Conservation (phyloP, 92 coral and sea anemone species). For the Parazoanthus atlanticus region DNA sequence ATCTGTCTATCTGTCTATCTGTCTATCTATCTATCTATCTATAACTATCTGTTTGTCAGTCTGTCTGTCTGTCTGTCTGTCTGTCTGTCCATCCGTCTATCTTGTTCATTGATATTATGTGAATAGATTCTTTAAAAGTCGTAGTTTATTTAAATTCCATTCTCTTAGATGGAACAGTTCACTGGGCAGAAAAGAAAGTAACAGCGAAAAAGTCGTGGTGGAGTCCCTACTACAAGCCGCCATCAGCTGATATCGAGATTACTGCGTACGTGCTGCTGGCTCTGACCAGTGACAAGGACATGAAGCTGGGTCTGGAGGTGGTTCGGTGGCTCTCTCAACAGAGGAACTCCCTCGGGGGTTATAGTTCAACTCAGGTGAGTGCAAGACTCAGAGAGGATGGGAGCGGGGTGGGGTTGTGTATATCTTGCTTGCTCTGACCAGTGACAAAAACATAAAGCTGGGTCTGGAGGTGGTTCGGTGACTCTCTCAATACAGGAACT, state of each 20-base stretch:
- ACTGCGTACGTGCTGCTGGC: slow-evolving; percentile 89
- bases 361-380: slow-evolving; percentile 88
- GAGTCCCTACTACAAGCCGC: slow-evolving; percentile 92
- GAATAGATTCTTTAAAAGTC: no score
- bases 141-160: neutral
- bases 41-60: neutral
- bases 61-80: neutral
- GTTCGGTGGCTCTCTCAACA: slow-evolving; percentile 93
- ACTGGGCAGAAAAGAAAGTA: slow-evolving; percentile 74
- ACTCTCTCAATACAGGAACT: slow-evolving; percentile 77
- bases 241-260: slow-evolving; percentile 96
- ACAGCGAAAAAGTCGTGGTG: slow-evolving; percentile 48
- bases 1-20: neutral
- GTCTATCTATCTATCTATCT: neutral
- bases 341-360: slow-evolving; percentile 92
- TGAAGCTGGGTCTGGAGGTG: slow-evolving; percentile 71
- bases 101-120: neutral
- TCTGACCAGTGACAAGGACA: slow-evolving; percentile 60
- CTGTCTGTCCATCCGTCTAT: neutral
- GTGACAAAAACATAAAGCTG: slow-evolving; percentile 54
- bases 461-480: slow-evolving; percentile 86
- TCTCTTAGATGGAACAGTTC: slow-evolving; percentile 74
- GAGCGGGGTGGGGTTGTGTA: slow-evolving; percentile 8
- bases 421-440: slow-evolving; percentile 72
- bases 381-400: neutral